Evolutionary conservation across 2,888 invertebrate genomes (phyloP).

Genomic region (Drosophila trichaetosa): DNA sequence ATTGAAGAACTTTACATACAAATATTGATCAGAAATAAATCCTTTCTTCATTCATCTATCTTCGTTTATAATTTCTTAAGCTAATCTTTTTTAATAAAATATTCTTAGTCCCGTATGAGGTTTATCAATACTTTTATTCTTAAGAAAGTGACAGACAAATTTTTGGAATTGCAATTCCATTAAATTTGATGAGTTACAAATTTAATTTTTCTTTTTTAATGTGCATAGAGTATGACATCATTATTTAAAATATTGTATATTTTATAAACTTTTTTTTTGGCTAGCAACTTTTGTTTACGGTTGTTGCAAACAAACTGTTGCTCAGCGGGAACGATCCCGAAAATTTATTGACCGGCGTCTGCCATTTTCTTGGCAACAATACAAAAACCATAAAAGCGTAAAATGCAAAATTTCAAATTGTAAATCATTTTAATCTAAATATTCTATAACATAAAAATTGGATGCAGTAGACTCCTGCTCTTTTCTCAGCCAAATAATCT

Average conservation of each 20-base stretch:
- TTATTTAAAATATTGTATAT: conserved; percentile 9
- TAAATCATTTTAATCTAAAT: conserved; percentile 21
- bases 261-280: conserved; percentile 19
- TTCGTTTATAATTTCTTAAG: neutral
- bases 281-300: conserved; percentile 42
- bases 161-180: neutral
- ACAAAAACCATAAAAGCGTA: conserved; percentile 51
- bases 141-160: neutral
- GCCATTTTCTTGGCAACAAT: conserved; percentile 59
- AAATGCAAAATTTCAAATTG: conserved; percentile 16
- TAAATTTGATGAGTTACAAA: no score
- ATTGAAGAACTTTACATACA: neutral
- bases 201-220: neutral
- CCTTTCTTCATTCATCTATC: neutral
- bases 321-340: conserved; percentile 10
- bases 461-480: accelerated
- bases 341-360: conserved; percentile 46
- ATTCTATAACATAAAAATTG: neutral
- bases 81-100: neutral
- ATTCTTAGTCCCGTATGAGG: neutral
- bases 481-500: neutral
- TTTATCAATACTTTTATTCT: neutral
- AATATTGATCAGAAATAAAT: neutral
- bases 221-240: conserved; percentile 32
- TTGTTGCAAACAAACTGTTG: conserved; percentile 35